Evolutionary conservation across 2,888 invertebrate genomes (phyloP), one percentile per base, ranked within the genome.

Genomic region (Orchestes rusci): DNA sequence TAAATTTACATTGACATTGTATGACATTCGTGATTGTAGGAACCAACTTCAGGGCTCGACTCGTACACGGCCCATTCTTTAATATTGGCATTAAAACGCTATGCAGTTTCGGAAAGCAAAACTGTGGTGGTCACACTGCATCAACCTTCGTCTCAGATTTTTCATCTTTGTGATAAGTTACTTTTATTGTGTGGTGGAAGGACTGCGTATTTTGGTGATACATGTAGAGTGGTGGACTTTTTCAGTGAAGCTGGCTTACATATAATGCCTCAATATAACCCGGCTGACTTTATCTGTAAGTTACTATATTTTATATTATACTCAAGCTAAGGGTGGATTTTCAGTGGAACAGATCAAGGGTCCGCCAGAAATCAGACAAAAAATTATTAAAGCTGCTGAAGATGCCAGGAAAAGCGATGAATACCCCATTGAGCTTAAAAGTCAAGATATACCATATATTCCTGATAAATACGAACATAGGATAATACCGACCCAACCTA

Each of bases 81-180:
- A 51, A 84, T 88, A 74, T 72, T 75, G 52, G 80, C 80, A 48
- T 69, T 88, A 55, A 84, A 84, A 65, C 73, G 77, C 46, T 85
- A 83, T 61, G 84, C 86, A 1, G 76, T 78, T 50, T 76, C 80
- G 54, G 83, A 83, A 67, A 80, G 82, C 53, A 87, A 86, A 68
- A 84, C 84, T 4, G 80, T 88, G 39, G 80, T 88, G 39, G 76
- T 84, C 45, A 84, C 86, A 27, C 80, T 88, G 3, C 88, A 88
- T 63, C 88, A 88, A 64, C 87, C 87, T 2, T 86, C 85, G 40
- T 85, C 85, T 52, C 83, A 86, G 66, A 85, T 87, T 70, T 88
- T 86, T 68, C 82, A 86, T 67, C 79, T 84, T 73, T 86, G 88
- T 66, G 83, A 84, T 68, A 82, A 81, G 61, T 70, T 88, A 40